Evolutionary conservation across 2,888 invertebrate genomes (phyloP), one percentile per base, ranked within the genome.

Genomic region (Chrysina gloriosa): DNA sequence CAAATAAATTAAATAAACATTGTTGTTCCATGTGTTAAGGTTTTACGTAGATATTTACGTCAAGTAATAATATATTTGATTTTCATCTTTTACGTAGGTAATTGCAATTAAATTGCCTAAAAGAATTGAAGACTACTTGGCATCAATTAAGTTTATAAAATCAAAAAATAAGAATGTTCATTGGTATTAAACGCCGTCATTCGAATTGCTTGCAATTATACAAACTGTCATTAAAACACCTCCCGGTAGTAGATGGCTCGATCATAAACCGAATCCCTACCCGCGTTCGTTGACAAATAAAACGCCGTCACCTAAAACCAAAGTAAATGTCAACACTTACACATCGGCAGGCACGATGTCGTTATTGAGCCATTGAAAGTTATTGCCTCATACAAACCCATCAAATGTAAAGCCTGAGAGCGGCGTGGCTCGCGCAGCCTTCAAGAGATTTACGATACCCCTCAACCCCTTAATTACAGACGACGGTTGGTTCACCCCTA

Each of bases 261-360:
- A 56, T 65, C 68, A 64, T 70, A 71, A 71, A 71, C 64, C 56
- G 65, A 45, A 69, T 42, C 27, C 45, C 27, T 42, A 42, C 27
- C 19, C 42, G 67, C 42, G 47, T 63, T 65, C 66, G 69, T 47
- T 45, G 52, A 45, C 66, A 54, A 66, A 67, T 68, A 68, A 67
- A 67, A 67, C 65, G 63, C 42, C 50, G 50, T 42, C 56, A 63
- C 66, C 61, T 42, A 42, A 70, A 69, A 71, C 71, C 71, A 70
- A 71, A 68, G 66, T 69, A 70, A 69, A 69, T 72, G 72, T 72
- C 72, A 72, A 72, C 72, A 72, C 70, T 71, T 61, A 65, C 69
- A 65, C 69, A 61, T 65, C 65, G 56, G 50, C 61, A 61, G 63
- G 50, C 34, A 21, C 45, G 64, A 25, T 42, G 58, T 29, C 63